Conservation (phyloP, 2,888 invertebrate genomes). For the Rambutsinella grinnellia region DNA sequence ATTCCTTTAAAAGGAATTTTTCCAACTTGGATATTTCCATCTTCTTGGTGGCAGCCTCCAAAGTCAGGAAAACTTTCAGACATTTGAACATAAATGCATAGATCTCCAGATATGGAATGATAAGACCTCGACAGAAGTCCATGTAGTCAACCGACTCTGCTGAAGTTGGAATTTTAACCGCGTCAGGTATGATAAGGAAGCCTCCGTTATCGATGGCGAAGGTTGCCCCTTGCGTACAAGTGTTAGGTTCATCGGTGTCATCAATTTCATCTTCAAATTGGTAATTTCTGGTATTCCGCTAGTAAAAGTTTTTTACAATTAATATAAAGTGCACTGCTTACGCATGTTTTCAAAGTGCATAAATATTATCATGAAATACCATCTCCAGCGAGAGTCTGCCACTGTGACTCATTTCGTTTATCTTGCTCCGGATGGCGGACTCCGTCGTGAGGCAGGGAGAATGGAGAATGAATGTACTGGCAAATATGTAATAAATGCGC, state of each 20-base stretch:
- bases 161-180: slow-evolving; percentile 11
- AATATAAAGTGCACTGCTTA: no score
- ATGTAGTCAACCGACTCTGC: background rate
- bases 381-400: slow-evolving; percentile 25
- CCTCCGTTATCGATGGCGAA: slow-evolving; percentile 9
- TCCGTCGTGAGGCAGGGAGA: slow-evolving; percentile 39
- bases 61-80: slow-evolving; percentile 11
- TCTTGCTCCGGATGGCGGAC: slow-evolving; percentile 21
- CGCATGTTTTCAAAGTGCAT: no score
- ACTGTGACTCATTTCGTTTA: slow-evolving; percentile 18
- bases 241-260: background rate
- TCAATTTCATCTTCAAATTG: slow-evolving; percentile 22
- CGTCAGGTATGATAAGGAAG: slow-evolving; percentile 23
- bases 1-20: slow-evolving; percentile 8
- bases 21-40: slow-evolving; percentile 16
- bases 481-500: slow-evolving; percentile 26
- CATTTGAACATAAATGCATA: slow-evolving; percentile 20
- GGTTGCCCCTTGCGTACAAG: no score
- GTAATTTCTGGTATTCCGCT: slow-evolving; percentile 16
- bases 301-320: no score
- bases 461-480: slow-evolving; percentile 41
- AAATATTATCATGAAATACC: no score
- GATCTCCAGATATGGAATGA: slow-evolving; percentile 37
- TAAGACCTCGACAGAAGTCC: slow-evolving; percentile 20
- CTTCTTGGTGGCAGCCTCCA: background rate